Percentiles rank a stretch among this genome's conserved stretches.
phyloP scores from a whole-genome alignment of 2,113 vertebrate genomes.

The Channa argus region DNA sequence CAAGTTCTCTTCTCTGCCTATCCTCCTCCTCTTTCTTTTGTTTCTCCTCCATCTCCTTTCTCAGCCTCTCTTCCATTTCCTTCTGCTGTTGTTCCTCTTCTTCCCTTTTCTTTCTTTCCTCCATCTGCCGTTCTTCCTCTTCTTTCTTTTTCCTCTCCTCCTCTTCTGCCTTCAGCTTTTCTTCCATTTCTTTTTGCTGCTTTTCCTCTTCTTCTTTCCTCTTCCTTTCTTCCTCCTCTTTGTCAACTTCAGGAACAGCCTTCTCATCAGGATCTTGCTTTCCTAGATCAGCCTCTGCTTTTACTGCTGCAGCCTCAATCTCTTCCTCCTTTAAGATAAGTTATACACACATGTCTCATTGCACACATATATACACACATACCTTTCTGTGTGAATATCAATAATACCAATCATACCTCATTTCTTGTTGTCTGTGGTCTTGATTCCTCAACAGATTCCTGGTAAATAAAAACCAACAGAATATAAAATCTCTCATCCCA shows the following conservation, averaged over 20 bases:
- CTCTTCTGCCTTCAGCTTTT: slow-evolving; percentile 38
- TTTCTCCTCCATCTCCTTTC: slow-evolving; percentile 42
- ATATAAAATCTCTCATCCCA: neutral
- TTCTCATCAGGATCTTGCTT: slow-evolving; percentile 47
- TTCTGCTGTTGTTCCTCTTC: slow-evolving; percentile 35
- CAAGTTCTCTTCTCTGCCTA: slow-evolving; percentile 5
- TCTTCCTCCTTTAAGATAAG: slow-evolving; percentile 67
- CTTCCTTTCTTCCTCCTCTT: slow-evolving; percentile 45
- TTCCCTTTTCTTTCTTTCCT: slow-evolving; percentile 26
- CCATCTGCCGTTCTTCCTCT: slow-evolving; percentile 42
- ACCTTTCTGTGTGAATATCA: neutral
- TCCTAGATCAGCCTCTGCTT: slow-evolving; percentile 48
- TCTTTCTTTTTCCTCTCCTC: slow-evolving; percentile 27
- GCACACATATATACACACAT: no score
- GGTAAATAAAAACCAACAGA: slow-evolving; percentile 1
- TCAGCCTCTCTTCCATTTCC: slow-evolving; percentile 36
- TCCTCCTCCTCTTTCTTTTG: slow-evolving; percentile 28
- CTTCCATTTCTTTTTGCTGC: slow-evolving; percentile 27
- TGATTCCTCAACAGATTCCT: slow-evolving; percentile 56
- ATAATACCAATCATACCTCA: slow-evolving; percentile 28
- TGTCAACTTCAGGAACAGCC: slow-evolving; percentile 21
- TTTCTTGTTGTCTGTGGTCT: slow-evolving; percentile 14
- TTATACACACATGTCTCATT: neutral
- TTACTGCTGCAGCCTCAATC: slow-evolving; percentile 33
- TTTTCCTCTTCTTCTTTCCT: slow-evolving; percentile 53